phyloP scores from a whole-genome alignment of 2,888 invertebrate genomes.

The Cecidostiba fungosa region DNA sequence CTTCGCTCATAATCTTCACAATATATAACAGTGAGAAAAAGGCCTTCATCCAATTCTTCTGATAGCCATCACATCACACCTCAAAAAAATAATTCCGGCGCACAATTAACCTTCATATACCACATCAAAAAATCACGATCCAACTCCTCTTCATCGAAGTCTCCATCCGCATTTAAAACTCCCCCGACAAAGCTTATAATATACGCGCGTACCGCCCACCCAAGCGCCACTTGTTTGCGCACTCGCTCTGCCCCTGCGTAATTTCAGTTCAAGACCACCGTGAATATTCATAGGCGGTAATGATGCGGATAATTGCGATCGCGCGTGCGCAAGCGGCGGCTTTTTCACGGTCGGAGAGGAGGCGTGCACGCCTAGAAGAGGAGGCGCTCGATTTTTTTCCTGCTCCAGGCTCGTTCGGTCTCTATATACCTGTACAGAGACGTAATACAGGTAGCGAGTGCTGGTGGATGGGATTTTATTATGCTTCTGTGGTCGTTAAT shows the following conservation, averaged over 20 bases:
- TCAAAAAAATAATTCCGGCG: too few species aligned
- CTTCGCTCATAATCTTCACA: too few species aligned
- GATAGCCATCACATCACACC: too few species aligned
- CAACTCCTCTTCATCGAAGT: not conserved
- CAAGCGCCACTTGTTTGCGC: slow-evolving; percentile 54
- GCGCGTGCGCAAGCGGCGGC: not conserved
- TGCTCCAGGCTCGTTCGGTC: not conserved
- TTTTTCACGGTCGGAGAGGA: not conserved
- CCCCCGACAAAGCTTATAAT: slow-evolving; percentile 12
- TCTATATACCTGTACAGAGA: not conserved
- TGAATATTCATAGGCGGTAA: slow-evolving; percentile 44
- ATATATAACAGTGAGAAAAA: too few species aligned
- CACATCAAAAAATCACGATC: not conserved
- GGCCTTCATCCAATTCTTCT: too few species aligned
- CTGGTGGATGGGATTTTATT: not conserved
- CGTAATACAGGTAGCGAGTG: slow-evolving; percentile 13
- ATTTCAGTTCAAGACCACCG: slow-evolving; percentile 34
- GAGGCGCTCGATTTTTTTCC: slow-evolving; percentile 19
- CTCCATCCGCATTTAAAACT: not conserved
- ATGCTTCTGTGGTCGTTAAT: not conserved
- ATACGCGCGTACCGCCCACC: slow-evolving; percentile 40
- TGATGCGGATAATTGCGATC: slow-evolving; percentile 47
- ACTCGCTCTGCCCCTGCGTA: not conserved
- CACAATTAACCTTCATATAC: too few species aligned
- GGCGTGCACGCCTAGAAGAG: slow-evolving; percentile 24